These are phyloP conservation scores for Enoplosus armatus DNA, from an alignment of 2,797 vertebrate genomes.

Conservation along the genomic window DNA sequence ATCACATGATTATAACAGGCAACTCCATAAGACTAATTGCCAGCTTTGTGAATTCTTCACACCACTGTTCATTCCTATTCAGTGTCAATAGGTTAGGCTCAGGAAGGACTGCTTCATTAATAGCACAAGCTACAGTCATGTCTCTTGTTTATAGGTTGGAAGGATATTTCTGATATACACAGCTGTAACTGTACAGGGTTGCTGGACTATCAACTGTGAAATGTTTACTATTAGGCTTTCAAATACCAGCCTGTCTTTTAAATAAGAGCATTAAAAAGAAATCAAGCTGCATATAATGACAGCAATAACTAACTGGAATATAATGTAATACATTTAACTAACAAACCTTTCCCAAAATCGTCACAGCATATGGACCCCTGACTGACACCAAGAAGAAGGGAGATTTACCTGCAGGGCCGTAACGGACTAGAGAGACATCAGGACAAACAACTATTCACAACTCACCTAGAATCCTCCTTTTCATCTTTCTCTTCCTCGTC, in stretches of 20 bases:
- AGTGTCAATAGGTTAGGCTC: background rate
- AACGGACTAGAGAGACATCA: conserved; percentile 8
- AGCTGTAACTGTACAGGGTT: conserved; percentile 1
- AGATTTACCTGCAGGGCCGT: conserved; percentile 12
- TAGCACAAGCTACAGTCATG: conserved; percentile 2
- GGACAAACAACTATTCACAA: conserved; percentile 34
- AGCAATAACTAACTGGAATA: background rate
- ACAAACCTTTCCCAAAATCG: background rate
- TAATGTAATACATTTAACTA: background rate
- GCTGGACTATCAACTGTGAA: background rate
- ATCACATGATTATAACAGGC: background rate
- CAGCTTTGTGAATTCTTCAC: background rate
- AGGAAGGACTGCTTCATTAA: conserved; percentile 6
- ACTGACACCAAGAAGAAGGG: background rate
- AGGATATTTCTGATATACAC: background rate
- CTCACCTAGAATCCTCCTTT: conserved; percentile 97
- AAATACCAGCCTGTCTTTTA: background rate
- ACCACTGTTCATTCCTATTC: background rate
- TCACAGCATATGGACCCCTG: conserved; percentile 10
- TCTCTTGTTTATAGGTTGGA: background rate
- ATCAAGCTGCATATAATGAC: background rate
- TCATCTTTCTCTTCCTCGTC: conserved; percentile 99
- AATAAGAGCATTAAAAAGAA: background rate
- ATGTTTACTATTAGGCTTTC: background rate
- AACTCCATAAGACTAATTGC: background rate